A percentile compares a stretch with the other conserved stretches of the same genome.
Conservation (phyloP, 2,113 vertebrate genomes). For the Anguilla japonica region DNA sequence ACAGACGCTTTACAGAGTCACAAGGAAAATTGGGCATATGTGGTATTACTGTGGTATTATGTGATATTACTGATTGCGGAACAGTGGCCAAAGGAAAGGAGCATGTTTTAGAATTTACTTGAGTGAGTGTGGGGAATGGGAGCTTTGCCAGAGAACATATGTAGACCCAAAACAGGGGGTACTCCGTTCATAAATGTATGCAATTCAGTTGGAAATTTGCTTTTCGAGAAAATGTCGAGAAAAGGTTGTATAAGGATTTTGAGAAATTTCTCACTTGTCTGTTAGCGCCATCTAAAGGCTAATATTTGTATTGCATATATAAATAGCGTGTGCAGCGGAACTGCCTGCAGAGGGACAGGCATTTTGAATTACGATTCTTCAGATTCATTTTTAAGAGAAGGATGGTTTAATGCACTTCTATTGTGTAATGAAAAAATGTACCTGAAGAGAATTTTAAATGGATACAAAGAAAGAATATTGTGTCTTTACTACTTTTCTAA, state of each 20-base stretch:
- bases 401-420: not conserved
- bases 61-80: not conserved
- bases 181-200: not conserved
- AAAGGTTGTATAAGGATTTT: not conserved
- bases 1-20: too few species aligned
- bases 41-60: too few species aligned
- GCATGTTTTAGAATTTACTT: not conserved
- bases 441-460: not conserved
- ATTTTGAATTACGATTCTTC: not conserved
- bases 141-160: not conserved
- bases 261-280: constrained; percentile 12
- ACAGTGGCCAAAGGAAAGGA: not conserved
- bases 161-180: not conserved
- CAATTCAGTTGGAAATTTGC: not conserved
- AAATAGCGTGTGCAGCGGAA: not conserved
- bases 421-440: not conserved
- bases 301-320: not conserved
- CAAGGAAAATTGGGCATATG: too few species aligned
- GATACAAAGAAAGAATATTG: not conserved
- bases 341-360: not conserved
- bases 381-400: not conserved
- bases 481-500: too few species aligned
- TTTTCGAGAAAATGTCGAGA: not conserved
- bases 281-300: constrained; percentile 18
- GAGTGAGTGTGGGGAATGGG: not conserved